Base-by-base conservation (phyloP, 2,888 invertebrate genomes). In the Phyto melanocephala region DNA sequence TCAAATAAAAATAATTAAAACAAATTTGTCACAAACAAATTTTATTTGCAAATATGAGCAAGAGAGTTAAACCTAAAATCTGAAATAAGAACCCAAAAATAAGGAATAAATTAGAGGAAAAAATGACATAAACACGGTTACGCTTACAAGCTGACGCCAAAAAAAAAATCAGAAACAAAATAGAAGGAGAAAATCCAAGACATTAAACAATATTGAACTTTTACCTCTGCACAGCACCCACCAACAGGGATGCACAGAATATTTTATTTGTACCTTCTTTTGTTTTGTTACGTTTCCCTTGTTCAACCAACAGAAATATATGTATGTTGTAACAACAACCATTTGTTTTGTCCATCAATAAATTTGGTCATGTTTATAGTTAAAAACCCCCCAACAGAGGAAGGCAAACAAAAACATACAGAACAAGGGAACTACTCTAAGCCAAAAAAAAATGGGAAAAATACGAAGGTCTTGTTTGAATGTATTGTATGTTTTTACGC, bases 101-200 rank as follows among this genome's bases (percentile, higher is more conserved):
- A 37, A 33, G 47, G 65, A 54, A 76, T 71, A 76, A 82, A 79
- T 76, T 82, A 5, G 24, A 71, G 76, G 82, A 17, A 33, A 24
- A 45, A 71, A 67, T 75, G 78, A 76, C 79, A 80, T 85, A 80
- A 78, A 82, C 81, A 85, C 82, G 71, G 76, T 83, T 82, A 78
- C 81, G 80, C 67, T 80, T 75, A 75, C 82, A 82, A 85, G 80
- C 75, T 85, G 80, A 81, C 82, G 77, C 80, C 84, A 68, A 71
- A 80, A 56, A 10, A 50, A 63, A 33, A 62, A 28, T 47, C 15
- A 17, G 5, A 40, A 72, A 65, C 15, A 45, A 60, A 62, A 63
- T 42, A 42, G 33, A 33, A 65, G 70, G 52, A 71, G 50, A 58
- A 60, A 65, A 76, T 52, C 33, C 65, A 79, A 72, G 60, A 82